Base-by-base conservation (phyloP, 2,888 invertebrate species). In the Rhagium mordax region DNA sequence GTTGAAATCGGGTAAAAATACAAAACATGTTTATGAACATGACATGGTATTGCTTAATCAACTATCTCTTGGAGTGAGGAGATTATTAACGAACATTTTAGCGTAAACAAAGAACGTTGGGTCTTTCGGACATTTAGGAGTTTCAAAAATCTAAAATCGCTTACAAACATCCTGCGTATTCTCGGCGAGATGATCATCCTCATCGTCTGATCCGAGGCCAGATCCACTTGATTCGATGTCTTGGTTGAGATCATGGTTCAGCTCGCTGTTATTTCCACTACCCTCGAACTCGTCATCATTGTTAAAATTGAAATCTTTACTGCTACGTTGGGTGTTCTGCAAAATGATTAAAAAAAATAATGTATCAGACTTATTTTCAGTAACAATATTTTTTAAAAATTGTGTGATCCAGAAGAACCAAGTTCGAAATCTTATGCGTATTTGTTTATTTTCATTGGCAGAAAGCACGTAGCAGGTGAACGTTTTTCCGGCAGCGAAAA, bases 211-310 rank as follows among this genome's bases (percentile, higher is more conserved):
- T 79, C 95, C 95, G 89, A 92, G 93, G 79, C 96, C 96, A 87
- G 95, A 95, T 83, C 96, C 96, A 85, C 95, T 95, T 85, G 94
- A 94, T 89, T 95, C 95, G 81, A 92, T 89, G 89, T 95, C 95
- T 88, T 92, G 91, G 85, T 91, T 92, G 89, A 94, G 91, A 88
- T 92, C 93, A 77, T 90, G 92, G 71, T 89, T 89, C 80, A 41
- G 41, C 41, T 41, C 41, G 41, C 41, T 41, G n/a, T 41, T 41
- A n/a, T 41, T 13, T 41, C 93, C 92, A 81, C 93, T 93, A 74
- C 93, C 93, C 86, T 95, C 95, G 84, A 94, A 94, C 88, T 94
- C 94, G 89, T 84, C 84, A 66, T 80, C 80, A 72, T 84, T 83
- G 72, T 77, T 79, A 72, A 83, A 83, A 61, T 78, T 73, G 51